Percentiles rank a stretch among this genome's conserved stretches.
These are phyloP conservation scores for Prolemur simus DNA, from an alignment of 2,113 vertebrate genomes.

Conservation along the genomic window DNA sequence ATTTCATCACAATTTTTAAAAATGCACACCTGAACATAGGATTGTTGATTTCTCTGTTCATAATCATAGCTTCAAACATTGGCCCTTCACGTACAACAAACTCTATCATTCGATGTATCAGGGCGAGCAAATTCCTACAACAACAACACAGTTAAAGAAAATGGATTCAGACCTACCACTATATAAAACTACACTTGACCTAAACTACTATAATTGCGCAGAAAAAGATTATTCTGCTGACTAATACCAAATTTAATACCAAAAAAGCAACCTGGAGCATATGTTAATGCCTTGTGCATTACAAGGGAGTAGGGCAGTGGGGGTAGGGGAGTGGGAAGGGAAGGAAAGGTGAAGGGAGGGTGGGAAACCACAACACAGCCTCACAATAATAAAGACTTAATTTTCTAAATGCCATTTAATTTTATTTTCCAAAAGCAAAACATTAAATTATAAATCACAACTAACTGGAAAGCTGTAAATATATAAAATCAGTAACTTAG, in stretches of 20 bases:
- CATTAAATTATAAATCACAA: constrained; percentile 71
- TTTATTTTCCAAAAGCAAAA: constrained; percentile 72
- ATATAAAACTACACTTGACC: constrained; percentile 85
- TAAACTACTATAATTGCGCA: constrained; percentile 87
- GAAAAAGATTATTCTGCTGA: constrained; percentile 81
- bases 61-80: constrained; percentile 99
- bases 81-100: constrained; percentile 99
- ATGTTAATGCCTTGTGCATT: constrained; percentile 75
- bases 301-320: constrained; percentile 50
- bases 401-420: constrained; percentile 73
- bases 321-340: constrained; percentile 35
- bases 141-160: constrained; percentile 99
- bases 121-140: constrained; percentile 99
- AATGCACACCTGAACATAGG: constrained; percentile 95
- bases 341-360: constrained; percentile 10
- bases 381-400: constrained; percentile 68
- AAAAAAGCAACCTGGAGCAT: constrained; percentile 79
- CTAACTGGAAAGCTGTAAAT: constrained; percentile 71
- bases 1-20: not conserved
- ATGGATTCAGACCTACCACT: constrained; percentile 96
- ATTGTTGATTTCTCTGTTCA: constrained; percentile 99
- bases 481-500: constrained; percentile 62
- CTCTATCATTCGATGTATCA: constrained; percentile 99
- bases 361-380: constrained; percentile 73
- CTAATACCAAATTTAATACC: constrained; percentile 78